Conservation (phyloP, 2,888 invertebrate genomes). For the Thereva unica region DNA sequence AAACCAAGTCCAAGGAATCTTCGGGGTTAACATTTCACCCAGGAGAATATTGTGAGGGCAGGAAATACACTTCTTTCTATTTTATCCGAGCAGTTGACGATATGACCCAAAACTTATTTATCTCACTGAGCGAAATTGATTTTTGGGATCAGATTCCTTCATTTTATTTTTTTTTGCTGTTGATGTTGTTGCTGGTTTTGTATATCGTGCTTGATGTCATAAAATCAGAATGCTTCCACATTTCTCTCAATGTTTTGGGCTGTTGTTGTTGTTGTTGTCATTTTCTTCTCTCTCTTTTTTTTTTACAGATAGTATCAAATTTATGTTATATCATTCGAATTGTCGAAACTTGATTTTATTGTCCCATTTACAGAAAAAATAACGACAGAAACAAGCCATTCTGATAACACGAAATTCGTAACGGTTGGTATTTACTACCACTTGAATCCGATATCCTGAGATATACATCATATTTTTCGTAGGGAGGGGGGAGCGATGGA, state of each 20-base stretch:
- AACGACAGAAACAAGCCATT: conserved; percentile 33
- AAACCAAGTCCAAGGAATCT: conserved; percentile 8
- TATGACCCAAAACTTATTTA: conserved; percentile 32
- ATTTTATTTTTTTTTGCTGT: too few species aligned
- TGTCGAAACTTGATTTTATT: conserved; percentile 30
- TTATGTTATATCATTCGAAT: conserved; percentile 9
- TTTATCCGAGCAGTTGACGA: conserved; percentile 9
- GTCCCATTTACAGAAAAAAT: conserved; percentile 33
- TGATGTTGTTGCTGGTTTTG: conserved; percentile 17
- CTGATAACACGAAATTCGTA: conserved; percentile 17
- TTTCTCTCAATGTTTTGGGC: neutral
- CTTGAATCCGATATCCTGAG: conserved; percentile 20
- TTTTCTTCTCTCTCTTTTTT: neutral
- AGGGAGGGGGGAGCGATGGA: neutral
- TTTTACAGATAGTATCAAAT: conserved; percentile 22
- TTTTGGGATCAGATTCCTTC: conserved; percentile 15
- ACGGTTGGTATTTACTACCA: conserved; percentile 29
- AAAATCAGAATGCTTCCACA: conserved; percentile 2
- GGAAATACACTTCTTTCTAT: neutral
- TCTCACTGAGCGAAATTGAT: conserved; percentile 31
- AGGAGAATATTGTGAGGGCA: conserved; percentile 14
- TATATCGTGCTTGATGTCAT: neutral
- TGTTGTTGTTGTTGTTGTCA: too few species aligned
- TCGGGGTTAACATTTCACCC: conserved; percentile 16
- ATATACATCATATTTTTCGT: conserved; percentile 7